Base-by-base conservation (phyloP, 2,113 vertebrate species). In the Propithecus coquereli region DNA sequence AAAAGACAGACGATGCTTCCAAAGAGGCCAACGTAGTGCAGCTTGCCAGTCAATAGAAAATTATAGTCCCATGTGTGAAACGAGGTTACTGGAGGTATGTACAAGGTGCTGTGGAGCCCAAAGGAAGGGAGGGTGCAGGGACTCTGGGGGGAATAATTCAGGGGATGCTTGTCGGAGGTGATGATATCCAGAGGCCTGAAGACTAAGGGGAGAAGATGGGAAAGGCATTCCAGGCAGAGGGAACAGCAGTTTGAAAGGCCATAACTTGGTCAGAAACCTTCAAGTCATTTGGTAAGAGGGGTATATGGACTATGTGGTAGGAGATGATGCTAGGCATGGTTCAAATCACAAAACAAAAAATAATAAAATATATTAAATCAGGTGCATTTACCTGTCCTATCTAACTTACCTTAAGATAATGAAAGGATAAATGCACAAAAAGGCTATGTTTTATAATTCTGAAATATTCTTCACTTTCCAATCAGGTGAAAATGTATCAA, bases 291-390 rank as follows among this genome's bases (percentile, higher is more conserved):
- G 37, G 14, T 81, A 76, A 73, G 27, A 57, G 74, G 34, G 54
- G 10, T 27, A 59, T 4, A 59, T 14, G 80, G 45, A 25, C 14
- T 73, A 1, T 8, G 25, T 52, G 9, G 20, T n/a, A 11, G 77
- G 22, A 92, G 61, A 84, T 37, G 47, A 82, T 43, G 40, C 23
- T 73, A 61, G 47, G 73, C 23, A 65, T 52, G 23, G 22, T 71
- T 92, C 54, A 76, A 94, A 91, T 80, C 17, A 73, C 54, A 85
- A 92, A 87, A 85, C 63, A 87, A 86, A 96, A 73, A 73, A 54
- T 74, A 96, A 65, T 88, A 76, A 83, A 50, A 47, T 40, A 79
- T 17, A 81, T 30, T 45, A 71, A 80, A 9, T n/a, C 22, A 32
- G 57, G 87, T 71, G 37, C 16, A 81, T 59, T 91, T 80, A 84